Base-by-base conservation (phyloP, 2,113 vertebrate genomes). In the Neodon shergylaensis region DNA sequence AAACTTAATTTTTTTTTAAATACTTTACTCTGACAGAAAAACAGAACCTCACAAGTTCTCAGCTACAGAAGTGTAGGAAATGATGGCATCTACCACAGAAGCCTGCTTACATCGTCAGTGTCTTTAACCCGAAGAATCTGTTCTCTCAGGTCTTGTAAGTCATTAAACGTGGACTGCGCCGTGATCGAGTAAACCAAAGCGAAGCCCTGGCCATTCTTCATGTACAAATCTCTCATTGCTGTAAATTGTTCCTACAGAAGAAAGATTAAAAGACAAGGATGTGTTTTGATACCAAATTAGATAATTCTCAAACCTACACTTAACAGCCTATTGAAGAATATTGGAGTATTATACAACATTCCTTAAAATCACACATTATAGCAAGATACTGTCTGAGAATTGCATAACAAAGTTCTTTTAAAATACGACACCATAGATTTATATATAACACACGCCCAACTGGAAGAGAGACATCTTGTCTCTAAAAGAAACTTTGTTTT, bases 71-170 rank as follows among this genome's bases (percentile, higher is more conserved):
- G 58, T 77, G 31, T 2, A 74, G 24, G 72, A 94, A 92, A 93
- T 39, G 39, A 36, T 13, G 44, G 36, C 52, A 86, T 68, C 90
- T 73, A 92, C 73, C 22, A 76, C 3, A 16, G 17, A 3, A 2
- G 2, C 39, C 82, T 97, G 68, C 99, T 99, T 98, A 99, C 99
- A 98, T 99, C 99, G 97, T 99, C 99, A 98, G 99, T 99, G 97
- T 99, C 99, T 98, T 99, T 99, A 97, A 99, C 99, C 98, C 99
- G 98, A 98, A 99, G 99, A 98, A 99, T 99, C 96, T 99, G 99
- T 98, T 99, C 99, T 98, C 99, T 98, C 96, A 99, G 98, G 92
- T 99, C 99, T 97, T 99, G 99, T 97, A 99, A 98, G 96, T 99
- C 99, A 95, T 99, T 99, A 98, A 99, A 99, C 0, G 99, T 99